Evolutionary conservation across 2,888 invertebrate species (phyloP).

Genomic region (Acanthacorydalis orientalis): DNA sequence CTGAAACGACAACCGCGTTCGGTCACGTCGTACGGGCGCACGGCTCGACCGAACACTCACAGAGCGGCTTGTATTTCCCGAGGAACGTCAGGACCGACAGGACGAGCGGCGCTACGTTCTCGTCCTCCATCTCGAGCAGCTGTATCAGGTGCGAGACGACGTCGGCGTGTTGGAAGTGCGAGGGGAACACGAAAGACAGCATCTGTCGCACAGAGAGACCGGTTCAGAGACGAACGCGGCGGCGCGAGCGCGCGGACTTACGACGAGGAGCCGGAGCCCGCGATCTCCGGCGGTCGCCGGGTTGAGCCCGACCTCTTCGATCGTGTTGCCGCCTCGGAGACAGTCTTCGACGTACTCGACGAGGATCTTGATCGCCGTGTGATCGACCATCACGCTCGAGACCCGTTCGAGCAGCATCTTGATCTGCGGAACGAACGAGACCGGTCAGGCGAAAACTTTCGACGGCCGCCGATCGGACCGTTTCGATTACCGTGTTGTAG

Average conservation of each 20-base stretch:
- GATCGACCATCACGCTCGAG: constrained; percentile 92
- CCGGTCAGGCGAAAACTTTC: too few relatives aligned
- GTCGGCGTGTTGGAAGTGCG: constrained; percentile 77
- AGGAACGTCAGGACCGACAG: constrained; percentile 73
- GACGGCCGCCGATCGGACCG: too few relatives aligned
- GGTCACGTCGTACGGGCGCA: too few relatives aligned
- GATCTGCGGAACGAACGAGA: too few relatives aligned
- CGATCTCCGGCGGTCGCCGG: constrained; percentile 71
- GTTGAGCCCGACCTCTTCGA: constrained; percentile 63
- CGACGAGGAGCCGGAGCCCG: constrained; percentile 73
- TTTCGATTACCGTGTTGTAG: constrained; percentile 92
- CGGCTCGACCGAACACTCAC: constrained; percentile 29
- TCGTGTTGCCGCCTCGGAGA: constrained; percentile 48
- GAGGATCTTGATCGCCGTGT: constrained; percentile 63
- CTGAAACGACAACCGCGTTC: constrained; percentile 30
- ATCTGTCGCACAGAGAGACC: constrained; percentile 29
- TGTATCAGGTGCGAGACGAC: constrained; percentile 60
- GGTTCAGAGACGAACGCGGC: not conserved
- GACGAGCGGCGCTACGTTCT: constrained; percentile 61
- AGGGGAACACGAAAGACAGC: constrained; percentile 83
- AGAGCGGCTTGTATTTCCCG: constrained; percentile 70
- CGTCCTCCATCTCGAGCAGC: constrained; percentile 67
- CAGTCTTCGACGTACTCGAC: constrained; percentile 50
- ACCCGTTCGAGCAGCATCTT: constrained; percentile 89
- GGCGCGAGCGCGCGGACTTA: constrained; percentile 23